Evolutionary conservation across 1,140 invertebrate species (phyloP).

Genomic region (Monochamus saltuarius): DNA sequence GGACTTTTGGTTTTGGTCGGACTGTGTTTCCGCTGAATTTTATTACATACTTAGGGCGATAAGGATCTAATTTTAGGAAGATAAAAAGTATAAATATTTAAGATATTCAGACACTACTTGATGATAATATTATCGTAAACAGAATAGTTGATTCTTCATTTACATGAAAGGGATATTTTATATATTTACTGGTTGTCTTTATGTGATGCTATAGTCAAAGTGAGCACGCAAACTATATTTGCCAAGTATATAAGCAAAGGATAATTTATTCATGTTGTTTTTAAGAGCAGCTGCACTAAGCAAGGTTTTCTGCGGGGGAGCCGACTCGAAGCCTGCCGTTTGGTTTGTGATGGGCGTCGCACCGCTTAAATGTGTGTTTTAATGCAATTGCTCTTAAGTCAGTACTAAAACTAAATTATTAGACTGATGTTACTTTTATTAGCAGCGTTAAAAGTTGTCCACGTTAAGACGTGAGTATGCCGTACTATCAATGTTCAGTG

Average conservation of each 20-base stretch:
- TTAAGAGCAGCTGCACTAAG: conserved; percentile 17
- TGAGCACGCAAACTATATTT: conserved; percentile 28
- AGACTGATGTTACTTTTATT: background rate
- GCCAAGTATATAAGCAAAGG: conserved; percentile 14
- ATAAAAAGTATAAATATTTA: conserved; percentile 14
- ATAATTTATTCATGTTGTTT: background rate
- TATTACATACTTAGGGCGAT: conserved; percentile 12
- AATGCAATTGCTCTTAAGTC: conserved; percentile 4
- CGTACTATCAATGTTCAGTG: conserved; percentile 33
- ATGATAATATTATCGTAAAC: conserved; percentile 13
- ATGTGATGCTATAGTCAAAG: conserved; percentile 30
- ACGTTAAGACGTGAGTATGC: conserved; percentile 28
- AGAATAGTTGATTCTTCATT: no score
- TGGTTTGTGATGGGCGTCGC: background rate
- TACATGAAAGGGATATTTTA: conserved; percentile 11
- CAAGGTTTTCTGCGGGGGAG: background rate
- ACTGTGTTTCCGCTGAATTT: background rate
- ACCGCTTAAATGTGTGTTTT: background rate
- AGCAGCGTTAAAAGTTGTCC: background rate
- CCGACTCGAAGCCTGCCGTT: no score
- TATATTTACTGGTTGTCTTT: conserved; percentile 23
- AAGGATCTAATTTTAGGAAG: conserved; percentile 15
- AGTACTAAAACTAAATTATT: conserved; percentile 2
- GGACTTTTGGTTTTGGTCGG: background rate
- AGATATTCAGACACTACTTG: background rate